phyloP scores from a whole-genome alignment of 2,113 vertebrate genomes.

The Dromas ardeola region DNA sequence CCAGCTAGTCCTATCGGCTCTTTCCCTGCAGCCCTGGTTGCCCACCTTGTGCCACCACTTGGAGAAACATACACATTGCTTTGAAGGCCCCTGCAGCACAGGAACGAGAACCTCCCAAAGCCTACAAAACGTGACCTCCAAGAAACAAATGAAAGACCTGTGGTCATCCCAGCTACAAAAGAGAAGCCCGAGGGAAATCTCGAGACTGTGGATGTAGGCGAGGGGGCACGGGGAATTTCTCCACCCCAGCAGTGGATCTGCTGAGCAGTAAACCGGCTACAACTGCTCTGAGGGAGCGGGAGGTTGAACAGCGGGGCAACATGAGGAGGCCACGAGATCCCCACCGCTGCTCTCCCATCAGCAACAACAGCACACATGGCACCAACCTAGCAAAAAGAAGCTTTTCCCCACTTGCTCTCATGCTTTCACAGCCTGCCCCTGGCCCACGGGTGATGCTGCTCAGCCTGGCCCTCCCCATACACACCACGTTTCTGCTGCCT shows the following conservation, averaged over 20 bases:
- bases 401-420: not conserved
- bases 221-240: not conserved
- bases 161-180: not conserved
- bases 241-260: not conserved
- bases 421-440: not conserved
- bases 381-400: not conserved
- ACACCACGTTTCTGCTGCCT: fast-evolving
- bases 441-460: fast-evolving
- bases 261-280: not conserved
- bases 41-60: not conserved
- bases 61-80: not conserved
- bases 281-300: fast-evolving
- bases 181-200: not conserved
- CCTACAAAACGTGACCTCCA: not conserved
- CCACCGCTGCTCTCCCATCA: not conserved
- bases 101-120: fast-evolving
- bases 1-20: fast-evolving
- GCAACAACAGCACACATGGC: not conserved
- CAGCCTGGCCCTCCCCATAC: fast-evolving
- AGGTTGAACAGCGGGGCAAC: not conserved
- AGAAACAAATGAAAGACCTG: not conserved
- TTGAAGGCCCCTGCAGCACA: not conserved
- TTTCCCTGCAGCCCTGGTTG: not conserved
- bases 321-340: fast-evolving
- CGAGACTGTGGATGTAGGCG: fast-evolving